Base-by-base conservation (phyloP, 2,888 invertebrate genomes). In the Hydraecia micacea region DNA sequence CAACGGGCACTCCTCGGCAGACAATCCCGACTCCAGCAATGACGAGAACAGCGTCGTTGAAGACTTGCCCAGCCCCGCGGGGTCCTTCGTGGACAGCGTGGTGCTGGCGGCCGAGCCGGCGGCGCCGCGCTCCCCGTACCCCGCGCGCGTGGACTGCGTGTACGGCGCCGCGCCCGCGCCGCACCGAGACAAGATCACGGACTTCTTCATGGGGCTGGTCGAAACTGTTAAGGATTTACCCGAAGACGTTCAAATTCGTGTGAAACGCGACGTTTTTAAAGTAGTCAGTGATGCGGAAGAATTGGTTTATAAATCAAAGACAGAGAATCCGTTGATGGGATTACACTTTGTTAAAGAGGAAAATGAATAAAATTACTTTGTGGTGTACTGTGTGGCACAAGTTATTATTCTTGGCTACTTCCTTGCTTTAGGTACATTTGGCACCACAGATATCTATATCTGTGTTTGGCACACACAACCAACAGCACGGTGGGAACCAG, bases 221-320 rank as follows among this genome's bases (percentile, higher is more conserved):
- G 83, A 83, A 66, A 83, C 83, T 68, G 83, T 84, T 21, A 71
- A 63, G 46, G 85, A 85, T 62, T 72, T 85, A 18, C 85, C 80
- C 42, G 83, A 85, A 72, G 74, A 84, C 49, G 81, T 85, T n/a
- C 85, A 84, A 55, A 84, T 84, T 69, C 84, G 73, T 62, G 84
- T 84, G 32, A 84, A 84, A 76, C 84, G 84, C 15, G 84, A 84
- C 69, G 73, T 84, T 36, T 84, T 84, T 58, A 84, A 84, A 85
- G 78, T 84, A 58, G 78, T 84, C 60, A 85, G 77, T 77, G 86
- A 84, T 75, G 84, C 84, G 62, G 84, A 84, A 77, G 84, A 85
- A 78, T 58, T 75, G 28, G 86, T 86, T 79, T 86, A 79, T 69
- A 85, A 71, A 68, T 82, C 76, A 46, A 85, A 82, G 52, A 74